phyloP scores from a whole-genome alignment of 2,113 vertebrate genomes.

The Cyphomyrus plagiostoma region DNA sequence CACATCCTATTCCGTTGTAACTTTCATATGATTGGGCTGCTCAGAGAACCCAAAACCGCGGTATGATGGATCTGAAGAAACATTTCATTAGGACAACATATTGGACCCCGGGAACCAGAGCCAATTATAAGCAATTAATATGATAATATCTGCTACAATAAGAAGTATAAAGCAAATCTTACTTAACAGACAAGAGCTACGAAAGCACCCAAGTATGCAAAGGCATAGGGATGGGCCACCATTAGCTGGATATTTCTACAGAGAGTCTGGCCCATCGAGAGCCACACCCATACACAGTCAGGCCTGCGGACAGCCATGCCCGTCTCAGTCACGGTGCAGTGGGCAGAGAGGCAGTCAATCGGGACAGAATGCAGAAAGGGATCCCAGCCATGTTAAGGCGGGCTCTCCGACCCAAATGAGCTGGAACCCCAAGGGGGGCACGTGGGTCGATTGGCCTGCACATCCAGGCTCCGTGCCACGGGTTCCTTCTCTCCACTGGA shows the following conservation, averaged over 20 bases:
- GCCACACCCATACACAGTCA: neutral
- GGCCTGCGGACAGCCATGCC: neutral
- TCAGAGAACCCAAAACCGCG: neutral
- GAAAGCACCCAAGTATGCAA: neutral
- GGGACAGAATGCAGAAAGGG: neutral
- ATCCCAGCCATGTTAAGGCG: neutral
- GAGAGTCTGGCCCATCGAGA: neutral
- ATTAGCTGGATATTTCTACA: neutral
- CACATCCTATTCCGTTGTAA: neutral
- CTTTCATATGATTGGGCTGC: neutral
- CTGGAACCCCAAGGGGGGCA: neutral
- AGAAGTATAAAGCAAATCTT: neutral
- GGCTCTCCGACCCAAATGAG: neutral
- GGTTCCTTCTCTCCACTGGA: neutral
- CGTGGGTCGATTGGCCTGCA: neutral
- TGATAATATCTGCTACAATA: neutral
- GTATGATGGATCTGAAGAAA: neutral
- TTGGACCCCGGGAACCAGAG: neutral
- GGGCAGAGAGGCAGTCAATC: neutral
- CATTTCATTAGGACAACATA: neutral
- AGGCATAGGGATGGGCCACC: neutral
- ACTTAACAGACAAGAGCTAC: neutral
- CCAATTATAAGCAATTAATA: neutral
- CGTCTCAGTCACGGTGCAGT: neutral
- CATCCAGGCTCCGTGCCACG: neutral